Percentiles rank a stretch among this genome's conserved stretches.
These are phyloP conservation scores for Amphilophus citrinellus DNA, from an alignment of 2,113 vertebrate species.

Conservation along the genomic window DNA sequence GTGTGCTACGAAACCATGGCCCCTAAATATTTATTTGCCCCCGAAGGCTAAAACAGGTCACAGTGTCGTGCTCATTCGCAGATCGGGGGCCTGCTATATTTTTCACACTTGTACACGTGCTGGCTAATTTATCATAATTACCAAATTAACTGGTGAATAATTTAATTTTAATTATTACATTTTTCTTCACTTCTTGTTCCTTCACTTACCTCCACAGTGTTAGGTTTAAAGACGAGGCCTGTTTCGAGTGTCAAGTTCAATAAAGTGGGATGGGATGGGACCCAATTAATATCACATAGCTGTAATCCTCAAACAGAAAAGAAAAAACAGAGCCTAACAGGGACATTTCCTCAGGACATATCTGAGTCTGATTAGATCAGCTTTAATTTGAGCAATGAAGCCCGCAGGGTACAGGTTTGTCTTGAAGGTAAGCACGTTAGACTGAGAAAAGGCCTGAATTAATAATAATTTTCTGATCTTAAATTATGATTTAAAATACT, in stretches of 20 bases:
- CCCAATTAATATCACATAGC: conserved; percentile 88
- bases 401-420: conserved; percentile 68
- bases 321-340: conserved; percentile 76
- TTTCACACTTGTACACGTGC: conserved; percentile 79
- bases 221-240: conserved; percentile 80
- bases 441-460: not conserved
- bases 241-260: conserved; percentile 85
- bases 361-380: conserved; percentile 84
- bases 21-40: conserved; percentile 18
- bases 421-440: conserved; percentile 37
- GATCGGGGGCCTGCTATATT: conserved; percentile 31
- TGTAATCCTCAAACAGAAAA: conserved; percentile 77
- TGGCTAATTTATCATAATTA: conserved; percentile 88
- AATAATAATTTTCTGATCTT: not conserved
- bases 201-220: conserved; percentile 41
- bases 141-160: conserved; percentile 88
- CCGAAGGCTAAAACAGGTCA: conserved; percentile 70
- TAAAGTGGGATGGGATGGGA: conserved; percentile 82
- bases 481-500: not conserved
- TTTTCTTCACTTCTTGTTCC: conserved; percentile 34
- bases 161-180: conserved; percentile 82
- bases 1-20: not conserved
- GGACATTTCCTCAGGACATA: conserved; percentile 78
- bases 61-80: conserved; percentile 70
- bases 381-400: conserved; percentile 81